These are phyloP conservation scores for Globia sparganii DNA, from an alignment of 2,888 invertebrate genomes.

Conservation along the genomic window DNA sequence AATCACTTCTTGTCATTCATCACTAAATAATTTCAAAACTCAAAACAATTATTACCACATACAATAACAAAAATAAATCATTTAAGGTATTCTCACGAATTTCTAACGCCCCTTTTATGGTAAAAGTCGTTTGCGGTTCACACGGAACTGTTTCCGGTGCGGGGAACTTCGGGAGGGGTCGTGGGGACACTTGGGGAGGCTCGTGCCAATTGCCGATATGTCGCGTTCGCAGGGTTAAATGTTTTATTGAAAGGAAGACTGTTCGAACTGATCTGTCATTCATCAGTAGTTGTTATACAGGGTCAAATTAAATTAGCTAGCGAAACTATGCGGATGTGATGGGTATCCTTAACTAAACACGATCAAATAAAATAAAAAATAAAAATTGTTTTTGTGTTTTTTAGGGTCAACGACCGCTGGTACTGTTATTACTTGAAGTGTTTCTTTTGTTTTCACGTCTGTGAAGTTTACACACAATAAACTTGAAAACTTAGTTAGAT, in stretches of 20 bases:
- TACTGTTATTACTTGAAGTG: too few species aligned
- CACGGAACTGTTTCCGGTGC: conserved; percentile 39
- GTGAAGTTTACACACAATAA: too few species aligned
- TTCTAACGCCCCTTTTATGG: conserved; percentile 29
- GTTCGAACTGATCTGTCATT: background rate
- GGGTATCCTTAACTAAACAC: too few species aligned
- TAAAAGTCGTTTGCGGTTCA: conserved; percentile 50
- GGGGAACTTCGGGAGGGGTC: conserved; percentile 31
- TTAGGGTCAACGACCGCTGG: too few species aligned
- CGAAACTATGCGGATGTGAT: too few species aligned
- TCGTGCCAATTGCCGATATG: conserved; percentile 36
- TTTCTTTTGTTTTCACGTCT: too few species aligned
- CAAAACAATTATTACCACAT: background rate
- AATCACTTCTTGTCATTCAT: background rate
- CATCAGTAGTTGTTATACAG: background rate
- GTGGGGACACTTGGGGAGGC: conserved; percentile 30
- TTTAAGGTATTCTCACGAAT: conserved; percentile 14
- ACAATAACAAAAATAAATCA: conserved; percentile 15
- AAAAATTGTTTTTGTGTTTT: too few species aligned
- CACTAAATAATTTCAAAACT: background rate
- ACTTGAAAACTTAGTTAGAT: too few species aligned
- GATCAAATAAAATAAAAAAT: too few species aligned
- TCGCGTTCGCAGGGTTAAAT: conserved; percentile 27
- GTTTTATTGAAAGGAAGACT: conserved; percentile 21
- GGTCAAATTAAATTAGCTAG: too few species aligned